Percentiles rank a stretch among this genome's conserved stretches.
Evolutionary conservation across 2,888 invertebrate genomes (phyloP).

Genomic region (Phrixothrix hirtus): DNA sequence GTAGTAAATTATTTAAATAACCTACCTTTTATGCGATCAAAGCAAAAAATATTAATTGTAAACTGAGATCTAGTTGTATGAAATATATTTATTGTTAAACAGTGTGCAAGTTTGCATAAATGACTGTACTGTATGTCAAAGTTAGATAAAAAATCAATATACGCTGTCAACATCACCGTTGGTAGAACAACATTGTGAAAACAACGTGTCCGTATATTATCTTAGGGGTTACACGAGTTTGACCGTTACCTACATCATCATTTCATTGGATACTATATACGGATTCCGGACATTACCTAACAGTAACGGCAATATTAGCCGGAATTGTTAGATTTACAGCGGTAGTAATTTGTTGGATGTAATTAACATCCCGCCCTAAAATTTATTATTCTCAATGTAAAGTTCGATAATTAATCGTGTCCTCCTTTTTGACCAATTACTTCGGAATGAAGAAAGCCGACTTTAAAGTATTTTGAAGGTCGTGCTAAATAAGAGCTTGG

Average conservation of each 20-base stretch:
- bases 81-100: too few species aligned
- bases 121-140: not conserved
- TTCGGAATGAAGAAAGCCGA: not conserved
- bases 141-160: constrained; percentile 30
- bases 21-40: too few species aligned
- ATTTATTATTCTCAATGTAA: constrained; percentile 42
- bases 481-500: constrained; percentile 7
- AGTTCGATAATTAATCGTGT: constrained; percentile 41
- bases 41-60: too few species aligned
- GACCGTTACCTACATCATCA: constrained; percentile 32
- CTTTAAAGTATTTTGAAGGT: constrained; percentile 1
- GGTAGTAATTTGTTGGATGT: constrained; percentile 48
- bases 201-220: constrained; percentile 30
- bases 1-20: too few species aligned
- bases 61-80: too few species aligned
- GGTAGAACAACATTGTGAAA: constrained; percentile 27
- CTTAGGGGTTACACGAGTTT: constrained; percentile 25
- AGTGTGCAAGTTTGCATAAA: not conserved
- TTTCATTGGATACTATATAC: constrained; percentile 28
- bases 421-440: constrained; percentile 4
- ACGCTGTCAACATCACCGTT: constrained; percentile 18
- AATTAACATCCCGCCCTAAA: constrained; percentile 47
- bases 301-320: constrained; percentile 37
- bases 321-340: constrained; percentile 45
- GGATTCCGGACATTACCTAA: constrained; percentile 34